These are phyloP conservation scores for Neodiprion virginianus DNA, from an alignment of 1,140 invertebrate genomes.

Conservation along the genomic window DNA sequence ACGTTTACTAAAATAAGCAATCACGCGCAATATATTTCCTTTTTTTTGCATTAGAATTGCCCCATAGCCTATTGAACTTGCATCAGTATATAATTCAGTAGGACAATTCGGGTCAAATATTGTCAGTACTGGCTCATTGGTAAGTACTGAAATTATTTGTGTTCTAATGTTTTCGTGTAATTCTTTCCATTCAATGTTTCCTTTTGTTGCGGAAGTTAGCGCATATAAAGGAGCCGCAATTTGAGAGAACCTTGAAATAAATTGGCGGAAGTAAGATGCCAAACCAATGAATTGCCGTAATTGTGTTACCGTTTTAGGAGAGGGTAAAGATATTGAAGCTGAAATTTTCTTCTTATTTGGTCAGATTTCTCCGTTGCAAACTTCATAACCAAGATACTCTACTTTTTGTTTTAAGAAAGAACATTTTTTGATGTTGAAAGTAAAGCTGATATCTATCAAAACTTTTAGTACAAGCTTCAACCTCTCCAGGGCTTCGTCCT, in stretches of 20 bases:
- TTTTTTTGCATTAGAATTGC: constrained; percentile 25
- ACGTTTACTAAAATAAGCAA: constrained; percentile 39
- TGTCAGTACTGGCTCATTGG: too few relatives aligned
- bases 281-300: constrained; percentile 38
- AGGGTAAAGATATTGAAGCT: constrained; percentile 27
- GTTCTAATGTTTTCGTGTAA: constrained; percentile 9
- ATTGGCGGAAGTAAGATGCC: constrained; percentile 42
- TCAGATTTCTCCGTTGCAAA: constrained; percentile 32
- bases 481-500: too few relatives aligned
- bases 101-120: too few relatives aligned
- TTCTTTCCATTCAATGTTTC: constrained; percentile 17
- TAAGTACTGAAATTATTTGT: too few relatives aligned
- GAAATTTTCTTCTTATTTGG: constrained; percentile 29
- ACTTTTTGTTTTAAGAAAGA: constrained; percentile 32
- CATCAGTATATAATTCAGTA: too few relatives aligned
- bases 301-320: constrained; percentile 16
- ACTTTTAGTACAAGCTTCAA: too few relatives aligned
- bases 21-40: constrained; percentile 25
- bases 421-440: too few relatives aligned
- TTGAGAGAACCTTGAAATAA: constrained; percentile 33
- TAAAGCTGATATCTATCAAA: too few relatives aligned
- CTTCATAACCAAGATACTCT: constrained; percentile 40
- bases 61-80: too few relatives aligned
- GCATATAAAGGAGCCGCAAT: constrained; percentile 25
- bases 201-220: constrained; percentile 14